A percentile compares a stretch with the other conserved stretches of the same genome.
Evolutionary conservation across 53 echinoderm and acorn worm genomes (phyloP).

Genomic region (Henricia sp.): DNA sequence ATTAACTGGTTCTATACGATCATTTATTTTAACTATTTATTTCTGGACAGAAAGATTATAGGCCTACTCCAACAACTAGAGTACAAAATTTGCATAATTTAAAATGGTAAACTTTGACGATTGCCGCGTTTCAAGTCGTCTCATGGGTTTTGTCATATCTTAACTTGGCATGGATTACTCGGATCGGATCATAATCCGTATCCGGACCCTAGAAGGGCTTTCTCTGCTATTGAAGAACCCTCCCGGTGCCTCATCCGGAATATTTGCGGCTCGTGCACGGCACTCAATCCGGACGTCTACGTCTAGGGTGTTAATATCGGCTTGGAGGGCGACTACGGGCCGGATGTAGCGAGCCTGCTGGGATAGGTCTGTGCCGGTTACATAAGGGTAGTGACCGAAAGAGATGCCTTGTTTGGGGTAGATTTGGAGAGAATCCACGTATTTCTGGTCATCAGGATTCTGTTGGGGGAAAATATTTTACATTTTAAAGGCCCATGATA

Average conservation of each 20-base stretch:
- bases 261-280: conserved; percentile 38
- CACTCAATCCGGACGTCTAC: conserved; percentile 12
- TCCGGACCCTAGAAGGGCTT: conserved; percentile 28
- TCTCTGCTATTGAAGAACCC: conserved; percentile 32
- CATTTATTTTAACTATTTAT: no score
- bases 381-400: conserved; percentile 69
- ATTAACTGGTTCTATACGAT: no score
- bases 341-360: conserved; percentile 50
- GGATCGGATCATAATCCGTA: conserved; percentile 23
- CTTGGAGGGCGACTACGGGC: conserved; percentile 62
- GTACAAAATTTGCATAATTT: no score
- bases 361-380: conserved; percentile 10
- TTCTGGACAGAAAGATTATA: no score
- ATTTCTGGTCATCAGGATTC: background rate
- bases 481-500: no score
- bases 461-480: no score
- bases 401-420: conserved; percentile 53
- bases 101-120: no score
- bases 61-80: no score
- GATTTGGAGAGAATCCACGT: background rate
- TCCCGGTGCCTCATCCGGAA: conserved; percentile 4
- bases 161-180: background rate
- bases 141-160: no score
- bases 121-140: no score
- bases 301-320: conserved; percentile 2